Evolutionary conservation across 2,888 invertebrate genomes (phyloP).

Genomic region (Phengaris arion): DNA sequence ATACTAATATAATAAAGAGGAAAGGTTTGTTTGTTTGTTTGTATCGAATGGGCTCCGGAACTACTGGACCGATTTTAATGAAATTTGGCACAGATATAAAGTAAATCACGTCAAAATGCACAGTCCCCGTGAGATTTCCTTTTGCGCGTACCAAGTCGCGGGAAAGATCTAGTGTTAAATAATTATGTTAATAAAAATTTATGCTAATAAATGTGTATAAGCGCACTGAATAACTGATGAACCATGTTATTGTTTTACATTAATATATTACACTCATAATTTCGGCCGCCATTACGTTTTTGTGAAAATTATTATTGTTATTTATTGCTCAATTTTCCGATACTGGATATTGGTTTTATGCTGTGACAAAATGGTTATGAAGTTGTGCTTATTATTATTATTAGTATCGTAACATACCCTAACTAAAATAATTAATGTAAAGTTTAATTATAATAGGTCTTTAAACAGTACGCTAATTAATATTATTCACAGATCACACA

Average conservation of each 20-base stretch:
- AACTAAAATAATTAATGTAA: not conserved
- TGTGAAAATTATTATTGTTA: slow-evolving; percentile 1
- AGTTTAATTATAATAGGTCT: too few relatives aligned
- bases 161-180: not conserved
- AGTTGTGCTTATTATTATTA: not conserved
- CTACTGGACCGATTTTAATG: too few relatives aligned
- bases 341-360: slow-evolving; percentile 9
- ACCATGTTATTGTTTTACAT: slow-evolving; percentile 11
- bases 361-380: slow-evolving; percentile 27
- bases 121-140: too few relatives aligned
- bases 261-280: slow-evolving; percentile 20
- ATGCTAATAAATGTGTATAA: not conserved
- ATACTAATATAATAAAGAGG: too few relatives aligned
- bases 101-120: too few relatives aligned
- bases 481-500: too few relatives aligned
- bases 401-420: not conserved
- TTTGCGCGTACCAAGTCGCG: too few relatives aligned
- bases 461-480: too few relatives aligned
- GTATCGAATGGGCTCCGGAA: too few relatives aligned
- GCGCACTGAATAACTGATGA: not conserved
- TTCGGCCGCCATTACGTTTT: slow-evolving; percentile 8
- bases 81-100: too few relatives aligned
- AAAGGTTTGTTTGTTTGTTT: too few relatives aligned
- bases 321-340: slow-evolving; percentile 11
- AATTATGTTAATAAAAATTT: not conserved